Conservation (phyloP, 2,888 invertebrate species). For the Patella ulyssiponensis region DNA sequence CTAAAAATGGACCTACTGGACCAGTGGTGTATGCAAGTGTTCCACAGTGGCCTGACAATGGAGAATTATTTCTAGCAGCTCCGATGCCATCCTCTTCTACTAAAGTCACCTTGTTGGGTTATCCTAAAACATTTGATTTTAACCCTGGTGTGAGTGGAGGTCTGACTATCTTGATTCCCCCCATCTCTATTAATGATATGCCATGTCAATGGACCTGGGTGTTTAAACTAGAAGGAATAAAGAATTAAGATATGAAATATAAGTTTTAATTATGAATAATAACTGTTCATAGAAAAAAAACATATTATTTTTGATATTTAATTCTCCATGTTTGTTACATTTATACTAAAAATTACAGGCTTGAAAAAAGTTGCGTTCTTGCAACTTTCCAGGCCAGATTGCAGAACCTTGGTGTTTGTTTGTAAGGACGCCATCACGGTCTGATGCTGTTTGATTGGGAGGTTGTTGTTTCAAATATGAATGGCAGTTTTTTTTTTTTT, state of each 20-base stretch:
- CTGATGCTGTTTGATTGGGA: too few species aligned
- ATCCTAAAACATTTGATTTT: slow-evolving; percentile 37
- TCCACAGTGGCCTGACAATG: slow-evolving; percentile 80
- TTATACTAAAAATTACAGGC: too few species aligned
- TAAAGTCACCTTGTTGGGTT: slow-evolving; percentile 75
- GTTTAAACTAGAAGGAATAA: slow-evolving; percentile 45
- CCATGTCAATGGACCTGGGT: slow-evolving; percentile 59
- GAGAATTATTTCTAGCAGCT: slow-evolving; percentile 75
- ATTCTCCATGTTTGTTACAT: too few species aligned
- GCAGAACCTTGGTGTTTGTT: too few species aligned
- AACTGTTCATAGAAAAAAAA: too few species aligned
- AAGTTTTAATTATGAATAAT: too few species aligned
- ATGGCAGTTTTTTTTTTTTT: too few species aligned
- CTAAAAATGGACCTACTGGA: slow-evolving; percentile 26
- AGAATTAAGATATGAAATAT: slow-evolving; percentile 5
- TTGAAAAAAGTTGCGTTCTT: too few species aligned
- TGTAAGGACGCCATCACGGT: too few species aligned
- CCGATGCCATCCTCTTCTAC: slow-evolving; percentile 63
- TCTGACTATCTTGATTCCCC: slow-evolving; percentile 49
- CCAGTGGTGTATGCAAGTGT: slow-evolving; percentile 79
- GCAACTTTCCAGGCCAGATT: too few species aligned
- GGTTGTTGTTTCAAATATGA: too few species aligned
- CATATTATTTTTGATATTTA: too few species aligned
- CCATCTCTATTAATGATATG: slow-evolving; percentile 46
- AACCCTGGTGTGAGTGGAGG: slow-evolving; percentile 35